phyloP scores from a whole-genome alignment of 2,888 invertebrate genomes.

The Lepeophtheirus nordmannii region DNA sequence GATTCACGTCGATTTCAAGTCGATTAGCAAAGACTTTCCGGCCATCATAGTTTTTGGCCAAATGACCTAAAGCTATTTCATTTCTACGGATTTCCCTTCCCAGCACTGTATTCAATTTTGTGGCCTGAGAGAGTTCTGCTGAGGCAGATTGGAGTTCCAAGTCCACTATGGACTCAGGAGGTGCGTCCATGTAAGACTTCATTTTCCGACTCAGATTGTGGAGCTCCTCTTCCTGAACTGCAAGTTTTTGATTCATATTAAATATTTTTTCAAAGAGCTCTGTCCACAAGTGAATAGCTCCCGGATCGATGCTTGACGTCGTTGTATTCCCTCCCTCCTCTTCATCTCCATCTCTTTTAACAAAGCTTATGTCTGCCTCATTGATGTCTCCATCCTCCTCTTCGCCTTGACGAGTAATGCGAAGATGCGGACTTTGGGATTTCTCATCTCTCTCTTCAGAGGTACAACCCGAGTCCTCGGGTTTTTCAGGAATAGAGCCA shows the following conservation, averaged over 20 bases:
- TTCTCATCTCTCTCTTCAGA: neutral
- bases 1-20: neutral
- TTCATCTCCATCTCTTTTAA: neutral
- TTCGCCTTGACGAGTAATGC: neutral
- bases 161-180: slow-evolving; percentile 5
- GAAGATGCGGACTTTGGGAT: neutral
- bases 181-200: neutral
- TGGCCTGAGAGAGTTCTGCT: neutral
- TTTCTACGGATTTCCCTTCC: neutral
- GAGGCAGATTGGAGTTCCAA: neutral
- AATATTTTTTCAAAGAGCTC: slow-evolving; percentile 4
- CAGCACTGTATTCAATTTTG: neutral
- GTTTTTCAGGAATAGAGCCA: neutral
- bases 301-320: neutral
- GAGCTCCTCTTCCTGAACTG: neutral
- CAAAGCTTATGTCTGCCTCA: neutral
- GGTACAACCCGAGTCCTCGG: neutral
- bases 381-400: neutral
- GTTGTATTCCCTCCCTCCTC: neutral
- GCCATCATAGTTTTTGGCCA: neutral
- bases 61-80: neutral
- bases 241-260: slow-evolving; percentile 2
- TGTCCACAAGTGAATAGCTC: neutral
- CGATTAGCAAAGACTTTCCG: neutral
- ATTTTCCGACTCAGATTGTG: neutral